phyloP scores from a whole-genome alignment of 2,888 invertebrate species.

The Neoaliturus tenellus region DNA sequence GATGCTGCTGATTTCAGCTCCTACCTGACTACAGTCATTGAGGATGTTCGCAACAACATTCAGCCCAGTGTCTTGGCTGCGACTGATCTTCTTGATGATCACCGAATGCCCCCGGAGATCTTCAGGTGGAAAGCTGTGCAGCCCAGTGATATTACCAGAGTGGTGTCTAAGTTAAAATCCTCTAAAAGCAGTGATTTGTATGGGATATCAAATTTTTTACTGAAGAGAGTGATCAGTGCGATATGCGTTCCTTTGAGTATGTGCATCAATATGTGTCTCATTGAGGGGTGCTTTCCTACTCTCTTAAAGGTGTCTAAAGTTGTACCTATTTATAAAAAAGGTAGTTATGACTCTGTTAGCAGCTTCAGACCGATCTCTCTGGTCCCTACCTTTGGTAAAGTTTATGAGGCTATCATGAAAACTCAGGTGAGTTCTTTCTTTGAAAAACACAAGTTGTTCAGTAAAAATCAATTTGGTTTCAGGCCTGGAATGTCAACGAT shows the following conservation, averaged over 20 bases:
- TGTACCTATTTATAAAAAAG: conserved; percentile 33
- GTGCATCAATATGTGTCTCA: conserved; percentile 28
- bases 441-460: background rate
- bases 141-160: background rate
- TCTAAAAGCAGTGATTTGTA: conserved; percentile 30
- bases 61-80: background rate
- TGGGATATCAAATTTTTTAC: conserved; percentile 9
- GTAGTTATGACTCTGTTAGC: background rate
- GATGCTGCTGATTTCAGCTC: background rate
- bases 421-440: background rate
- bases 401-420: conserved; percentile 21
- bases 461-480: conserved; percentile 19
- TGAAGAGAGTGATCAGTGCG: conserved; percentile 10
- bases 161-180: conserved; percentile 2
- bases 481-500: conserved; percentile 20
- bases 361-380: conserved; percentile 46
- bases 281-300: conserved; percentile 23
- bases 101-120: background rate
- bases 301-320: conserved; percentile 17
- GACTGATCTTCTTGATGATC: background rate
- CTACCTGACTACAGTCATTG: background rate
- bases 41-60: background rate
- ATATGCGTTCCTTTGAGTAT: conserved; percentile 6
- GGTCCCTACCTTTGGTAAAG: conserved; percentile 12
- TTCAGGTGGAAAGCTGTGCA: background rate